phyloP scores from a whole-genome alignment of 2,888 invertebrate species.

The Drosophila imparisetae region DNA sequence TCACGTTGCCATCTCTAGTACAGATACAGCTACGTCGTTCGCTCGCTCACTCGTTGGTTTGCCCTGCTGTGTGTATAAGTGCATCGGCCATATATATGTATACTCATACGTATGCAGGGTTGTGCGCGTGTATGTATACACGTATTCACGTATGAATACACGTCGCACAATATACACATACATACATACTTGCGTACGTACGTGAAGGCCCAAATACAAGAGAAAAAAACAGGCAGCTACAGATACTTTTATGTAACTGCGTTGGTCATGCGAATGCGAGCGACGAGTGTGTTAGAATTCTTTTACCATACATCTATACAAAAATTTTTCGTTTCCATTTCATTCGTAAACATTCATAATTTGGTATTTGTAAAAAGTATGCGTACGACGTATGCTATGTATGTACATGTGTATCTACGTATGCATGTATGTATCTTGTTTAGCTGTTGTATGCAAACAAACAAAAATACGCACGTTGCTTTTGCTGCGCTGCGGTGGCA shows the following conservation, averaged over 20 bases:
- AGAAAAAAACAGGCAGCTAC: slow-evolving; percentile 51
- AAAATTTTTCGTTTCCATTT: slow-evolving; percentile 81
- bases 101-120: slow-evolving; percentile 38
- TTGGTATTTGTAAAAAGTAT: slow-evolving; percentile 79
- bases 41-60: slow-evolving; percentile 77
- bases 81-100: slow-evolving; percentile 50
- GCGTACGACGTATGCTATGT: slow-evolving; percentile 65
- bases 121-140: slow-evolving; percentile 73
- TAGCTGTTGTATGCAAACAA: slow-evolving; percentile 64
- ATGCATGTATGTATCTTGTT: slow-evolving; percentile 42
- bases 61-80: slow-evolving; percentile 62
- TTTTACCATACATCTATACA: slow-evolving; percentile 79
- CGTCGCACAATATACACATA: slow-evolving; percentile 48
- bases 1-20: slow-evolving; percentile 57
- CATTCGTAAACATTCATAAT: slow-evolving; percentile 81
- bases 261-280: slow-evolving; percentile 71
- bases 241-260: slow-evolving; percentile 77
- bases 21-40: slow-evolving; percentile 64
- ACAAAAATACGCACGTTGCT: slow-evolving; percentile 55
- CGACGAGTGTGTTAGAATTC: slow-evolving; percentile 81
- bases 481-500: slow-evolving; percentile 46
- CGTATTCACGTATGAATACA: slow-evolving; percentile 74
- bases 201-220: slow-evolving; percentile 54
- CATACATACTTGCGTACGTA: slow-evolving; percentile 55
- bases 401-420: slow-evolving; percentile 43